phyloP scores from a whole-genome alignment of 2,797 vertebrate species.

The Thripadectes ignobilis region DNA sequence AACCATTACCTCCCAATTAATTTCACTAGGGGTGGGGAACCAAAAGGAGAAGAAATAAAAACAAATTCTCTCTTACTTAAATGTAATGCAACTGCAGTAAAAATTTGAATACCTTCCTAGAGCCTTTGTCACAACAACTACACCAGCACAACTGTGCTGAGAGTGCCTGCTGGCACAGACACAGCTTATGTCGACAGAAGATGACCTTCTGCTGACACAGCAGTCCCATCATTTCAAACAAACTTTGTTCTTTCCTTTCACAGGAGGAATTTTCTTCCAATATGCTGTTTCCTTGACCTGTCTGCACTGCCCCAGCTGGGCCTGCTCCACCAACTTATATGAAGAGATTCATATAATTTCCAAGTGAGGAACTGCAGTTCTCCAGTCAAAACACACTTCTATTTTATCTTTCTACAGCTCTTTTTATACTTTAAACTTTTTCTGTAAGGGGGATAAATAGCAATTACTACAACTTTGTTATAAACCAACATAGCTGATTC shows the following conservation, averaged over 20 bases:
- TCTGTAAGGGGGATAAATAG: neutral
- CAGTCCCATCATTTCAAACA: neutral
- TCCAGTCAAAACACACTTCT: neutral
- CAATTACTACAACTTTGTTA: neutral
- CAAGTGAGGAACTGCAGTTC: neutral
- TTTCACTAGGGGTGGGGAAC: fast-evolving
- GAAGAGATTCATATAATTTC: neutral
- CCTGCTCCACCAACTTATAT: neutral
- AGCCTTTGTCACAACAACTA: neutral
- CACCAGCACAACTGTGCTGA: fast-evolving
- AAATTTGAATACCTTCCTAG: neutral
- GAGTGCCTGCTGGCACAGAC: neutral
- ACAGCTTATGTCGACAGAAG: neutral
- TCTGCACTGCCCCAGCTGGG: neutral
- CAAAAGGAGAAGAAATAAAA: neutral
- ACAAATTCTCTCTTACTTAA: neutral
- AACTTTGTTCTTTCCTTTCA: neutral
- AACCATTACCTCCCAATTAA: neutral
- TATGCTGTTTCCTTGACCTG: neutral
- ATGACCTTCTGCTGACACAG: constrained; percentile 5
- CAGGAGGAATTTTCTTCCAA: neutral
- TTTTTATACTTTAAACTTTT: neutral
- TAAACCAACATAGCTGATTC: neutral
- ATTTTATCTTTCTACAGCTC: neutral
- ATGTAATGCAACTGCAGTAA: neutral